Evolutionary conservation across 2,888 invertebrate genomes (phyloP), one percentile per base, ranked within the genome.

Genomic region (Agrypnus murinus): DNA sequence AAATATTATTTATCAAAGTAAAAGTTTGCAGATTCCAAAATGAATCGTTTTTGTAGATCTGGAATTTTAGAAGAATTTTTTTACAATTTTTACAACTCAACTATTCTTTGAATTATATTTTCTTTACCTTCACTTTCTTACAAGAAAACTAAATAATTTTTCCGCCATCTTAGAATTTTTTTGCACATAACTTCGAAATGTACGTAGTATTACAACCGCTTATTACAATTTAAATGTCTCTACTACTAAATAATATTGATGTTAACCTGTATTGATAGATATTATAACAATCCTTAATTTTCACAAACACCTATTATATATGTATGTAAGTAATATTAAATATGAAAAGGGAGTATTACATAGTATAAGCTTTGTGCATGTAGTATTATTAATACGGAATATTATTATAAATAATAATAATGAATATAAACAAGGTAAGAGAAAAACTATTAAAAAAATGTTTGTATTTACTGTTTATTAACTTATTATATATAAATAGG

Each of bases 391-490:
- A 7, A 12, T 32, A 25, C 25, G 25, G 25, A 25, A 25, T n/a
- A n/a, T 25, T 25, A 25, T n/a, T 55, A n/a, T 34, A 55, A 55
- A n/a, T 55, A 53, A 34, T 53, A 32, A 34, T 53, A 38, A 55
- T 25, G 25, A 25, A 48, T 15, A 10, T 46, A 40, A 40, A 12
- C 40, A 40, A 40, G 46, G 17, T 46, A 46, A 17, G 14, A 25
- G 25, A 25, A 25, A 25, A 25, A 38, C 1, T 38, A 2, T n/a
- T 4, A 38, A 38, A 38, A 6, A 34, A 48, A 31, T 50, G 25
- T 62, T 25, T 57, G 46, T 57, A 63, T 57, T 48, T 45, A 63
- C 65, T 63, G 63, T 71, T 68, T 68, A 43, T 63, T 65, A 70
- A 48, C 19, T 25, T 48, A 31, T 25, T 55, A 34, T 40, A 12